Conservation (phyloP, 2,113 vertebrate species). For the Alexandromys fortis region DNA sequence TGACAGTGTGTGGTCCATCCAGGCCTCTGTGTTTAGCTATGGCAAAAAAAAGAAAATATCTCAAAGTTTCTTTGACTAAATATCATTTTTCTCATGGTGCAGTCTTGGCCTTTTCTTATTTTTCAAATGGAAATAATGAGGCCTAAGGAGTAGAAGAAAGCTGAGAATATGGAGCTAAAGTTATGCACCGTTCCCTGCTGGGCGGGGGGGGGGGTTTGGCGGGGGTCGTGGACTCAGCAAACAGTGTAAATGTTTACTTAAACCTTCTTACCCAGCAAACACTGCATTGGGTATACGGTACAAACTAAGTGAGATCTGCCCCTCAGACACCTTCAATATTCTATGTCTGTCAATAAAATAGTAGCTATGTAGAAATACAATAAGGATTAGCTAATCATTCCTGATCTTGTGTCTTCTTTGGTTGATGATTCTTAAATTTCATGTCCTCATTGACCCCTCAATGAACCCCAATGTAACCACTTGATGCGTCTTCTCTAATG, state of each 20-base stretch:
- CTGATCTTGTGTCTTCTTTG: not conserved
- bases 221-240: not conserved
- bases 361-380: not conserved
- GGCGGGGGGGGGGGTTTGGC: no score
- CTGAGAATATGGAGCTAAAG: not conserved
- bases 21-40: not conserved
- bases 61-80: not conserved
- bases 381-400: not conserved
- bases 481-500: not conserved
- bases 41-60: not conserved
- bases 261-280: not conserved
- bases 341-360: not conserved
- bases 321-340: not conserved
- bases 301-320: not conserved
- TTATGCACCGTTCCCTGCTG: not conserved
- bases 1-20: not conserved
- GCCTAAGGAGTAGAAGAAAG: not conserved
- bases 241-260: not conserved
- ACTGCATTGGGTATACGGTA: no score
- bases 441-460: not conserved
- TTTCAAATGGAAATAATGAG: constrained; percentile 37
- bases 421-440: not conserved
- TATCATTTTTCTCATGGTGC: not conserved
- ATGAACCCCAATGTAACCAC: not conserved
- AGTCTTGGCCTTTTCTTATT: not conserved